Conservation (phyloP, 2,888 invertebrate species). For the Thereva nobilitata region DNA sequence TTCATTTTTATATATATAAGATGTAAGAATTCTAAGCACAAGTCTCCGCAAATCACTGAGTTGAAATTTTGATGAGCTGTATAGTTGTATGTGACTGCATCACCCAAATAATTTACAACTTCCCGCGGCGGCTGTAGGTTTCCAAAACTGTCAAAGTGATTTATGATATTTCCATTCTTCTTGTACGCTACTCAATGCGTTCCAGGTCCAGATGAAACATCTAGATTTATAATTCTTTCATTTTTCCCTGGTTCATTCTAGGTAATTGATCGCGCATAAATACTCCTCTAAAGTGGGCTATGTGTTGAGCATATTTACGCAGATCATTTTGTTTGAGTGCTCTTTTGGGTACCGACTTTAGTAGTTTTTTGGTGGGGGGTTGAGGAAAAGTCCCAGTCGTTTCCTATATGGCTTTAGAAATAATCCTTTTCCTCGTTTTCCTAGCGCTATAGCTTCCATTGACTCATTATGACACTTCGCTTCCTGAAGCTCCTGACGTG, state of each 20-base stretch:
- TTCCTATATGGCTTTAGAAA: slow-evolving; percentile 48
- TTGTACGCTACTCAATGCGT: slow-evolving; percentile 53
- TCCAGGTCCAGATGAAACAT: slow-evolving; percentile 45
- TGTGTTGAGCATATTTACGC: slow-evolving; percentile 46
- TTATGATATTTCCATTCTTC: slow-evolving; percentile 46
- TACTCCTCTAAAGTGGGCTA: slow-evolving; percentile 50
- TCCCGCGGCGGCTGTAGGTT: slow-evolving; percentile 49
- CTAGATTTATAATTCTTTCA: slow-evolving; percentile 44
- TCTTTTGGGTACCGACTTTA: slow-evolving; percentile 45
- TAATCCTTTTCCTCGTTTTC: slow-evolving; percentile 50
- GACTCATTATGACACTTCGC: slow-evolving; percentile 49
- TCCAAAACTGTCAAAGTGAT: slow-evolving; percentile 54
- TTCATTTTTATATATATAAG: slow-evolving; percentile 5
- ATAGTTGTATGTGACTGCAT: slow-evolving; percentile 47
- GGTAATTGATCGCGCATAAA: slow-evolving; percentile 40
- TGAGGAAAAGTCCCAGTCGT: slow-evolving; percentile 37
- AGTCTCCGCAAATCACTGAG: slow-evolving; percentile 47
- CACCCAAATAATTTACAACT: slow-evolving; percentile 46
- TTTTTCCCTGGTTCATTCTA: slow-evolving; percentile 10
- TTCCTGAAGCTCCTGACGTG: slow-evolving; percentile 49
- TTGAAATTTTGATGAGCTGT: slow-evolving; percentile 46
- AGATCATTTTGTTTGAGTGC: slow-evolving; percentile 46
- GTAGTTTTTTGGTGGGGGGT: slow-evolving; percentile 44
- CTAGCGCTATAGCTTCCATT: slow-evolving; percentile 53
- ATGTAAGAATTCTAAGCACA: slow-evolving; percentile 47